phyloP scores from a whole-genome alignment of 2,888 invertebrate genomes.

The Morpho achilles region DNA sequence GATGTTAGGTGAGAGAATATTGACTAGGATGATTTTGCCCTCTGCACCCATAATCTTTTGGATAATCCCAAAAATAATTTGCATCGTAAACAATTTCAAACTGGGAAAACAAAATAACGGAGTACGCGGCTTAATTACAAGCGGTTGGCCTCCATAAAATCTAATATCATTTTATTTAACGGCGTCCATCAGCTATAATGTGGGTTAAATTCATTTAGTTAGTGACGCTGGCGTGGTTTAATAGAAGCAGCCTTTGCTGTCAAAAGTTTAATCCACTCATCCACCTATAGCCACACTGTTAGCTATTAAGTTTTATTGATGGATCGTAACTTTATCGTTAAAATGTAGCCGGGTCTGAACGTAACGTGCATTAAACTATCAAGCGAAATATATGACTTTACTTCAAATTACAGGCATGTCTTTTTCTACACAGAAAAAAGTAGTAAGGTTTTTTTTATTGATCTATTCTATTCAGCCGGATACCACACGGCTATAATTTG shows the following conservation, averaged over 20 bases:
- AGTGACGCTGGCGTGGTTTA: constrained; percentile 28
- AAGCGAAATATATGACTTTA: not conserved
- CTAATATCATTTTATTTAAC: constrained; percentile 40
- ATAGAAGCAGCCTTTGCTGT: constrained; percentile 26
- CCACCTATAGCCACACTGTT: constrained; percentile 11
- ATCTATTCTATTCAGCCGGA: no score
- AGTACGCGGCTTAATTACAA: constrained; percentile 28
- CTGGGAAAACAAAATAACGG: constrained; percentile 19
- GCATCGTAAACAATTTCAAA: constrained; percentile 17
- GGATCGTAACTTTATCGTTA: constrained; percentile 14
- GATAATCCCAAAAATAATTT: constrained; percentile 10
- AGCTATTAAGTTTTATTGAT: constrained; percentile 20
- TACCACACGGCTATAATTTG: no score
- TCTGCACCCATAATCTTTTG: no score
- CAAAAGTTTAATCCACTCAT: constrained; percentile 24
- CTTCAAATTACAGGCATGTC: no score
- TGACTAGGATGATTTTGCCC: no score
- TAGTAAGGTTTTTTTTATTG: no score
- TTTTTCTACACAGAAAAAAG: no score
- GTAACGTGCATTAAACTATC: constrained; percentile 3
- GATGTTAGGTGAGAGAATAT: no score
- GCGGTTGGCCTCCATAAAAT: constrained; percentile 31
- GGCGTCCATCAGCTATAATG: constrained; percentile 48
- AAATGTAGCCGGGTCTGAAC: constrained; percentile 6
- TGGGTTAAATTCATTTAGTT: constrained; percentile 48